A percentile compares a stretch with the other conserved stretches of the same genome.
Conservation (phyloP, 2,113 vertebrate genomes). For the Accipiter cooperii region DNA sequence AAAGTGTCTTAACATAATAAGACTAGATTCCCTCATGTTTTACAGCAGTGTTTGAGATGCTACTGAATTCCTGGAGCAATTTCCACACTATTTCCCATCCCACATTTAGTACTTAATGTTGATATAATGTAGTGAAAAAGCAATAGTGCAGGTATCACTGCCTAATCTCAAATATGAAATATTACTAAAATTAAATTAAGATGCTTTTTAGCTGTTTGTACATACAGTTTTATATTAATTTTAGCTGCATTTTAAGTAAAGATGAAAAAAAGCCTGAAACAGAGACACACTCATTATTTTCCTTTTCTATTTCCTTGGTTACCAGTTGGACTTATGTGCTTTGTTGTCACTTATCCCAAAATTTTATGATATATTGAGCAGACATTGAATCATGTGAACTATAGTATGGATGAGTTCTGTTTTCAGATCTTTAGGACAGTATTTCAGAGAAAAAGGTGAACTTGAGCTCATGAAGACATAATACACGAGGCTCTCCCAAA, state of each 20-base stretch:
- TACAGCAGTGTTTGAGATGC: neutral
- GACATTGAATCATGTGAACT: neutral
- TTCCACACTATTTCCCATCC: neutral
- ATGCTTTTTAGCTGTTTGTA: neutral
- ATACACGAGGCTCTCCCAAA: neutral
- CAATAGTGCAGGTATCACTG: neutral
- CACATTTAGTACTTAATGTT: neutral
- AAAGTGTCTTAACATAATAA: constrained; percentile 35
- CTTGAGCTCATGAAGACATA: neutral
- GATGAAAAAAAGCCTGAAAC: neutral
- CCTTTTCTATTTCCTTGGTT: neutral
- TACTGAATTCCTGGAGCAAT: neutral
- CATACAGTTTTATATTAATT: neutral
- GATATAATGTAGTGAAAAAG: neutral
- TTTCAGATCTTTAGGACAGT: neutral
- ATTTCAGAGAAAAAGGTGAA: neutral
- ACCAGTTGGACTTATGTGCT: neutral
- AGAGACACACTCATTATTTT: neutral
- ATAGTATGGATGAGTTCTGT: neutral
- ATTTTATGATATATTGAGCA: neutral
- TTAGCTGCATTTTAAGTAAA: neutral
- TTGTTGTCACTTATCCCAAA: neutral
- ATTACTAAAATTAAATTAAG: neutral
- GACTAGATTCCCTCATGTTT: constrained; percentile 26
- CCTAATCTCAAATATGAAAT: neutral